Base-by-base conservation (phyloP, 2,888 invertebrate genomes). In the Ectropis crepuscularia region DNA sequence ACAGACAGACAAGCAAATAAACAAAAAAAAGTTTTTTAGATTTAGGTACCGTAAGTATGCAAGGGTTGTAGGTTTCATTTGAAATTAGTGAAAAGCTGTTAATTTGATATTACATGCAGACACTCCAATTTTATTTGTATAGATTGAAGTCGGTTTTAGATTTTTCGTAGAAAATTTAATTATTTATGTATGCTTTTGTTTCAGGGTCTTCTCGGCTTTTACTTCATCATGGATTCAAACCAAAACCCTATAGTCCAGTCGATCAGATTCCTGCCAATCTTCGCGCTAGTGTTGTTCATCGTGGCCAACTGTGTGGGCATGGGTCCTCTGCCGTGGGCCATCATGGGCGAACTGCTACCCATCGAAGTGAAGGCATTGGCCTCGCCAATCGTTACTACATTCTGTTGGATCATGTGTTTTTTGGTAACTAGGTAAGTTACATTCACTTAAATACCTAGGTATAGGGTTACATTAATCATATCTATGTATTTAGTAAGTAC, bases 321-420 rank as follows among this genome's bases (percentile, higher is more conserved):
- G 63, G 97, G 98, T 1, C 96, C 97, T 0, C 82, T 97, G 36
- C 96, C 97, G 0, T 97, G 97, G 97, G 95, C 96, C 0, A 95
- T 97, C 38, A 94, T 97, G 93, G 95, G 96, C 0, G 97, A 97
- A 83, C 94, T 97, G 84, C 95, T 98, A 83, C 95, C 98, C 37
- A 89, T 95, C 0, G 96, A 96, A 72, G 95, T 97, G 0, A 96
- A 96, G 85, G 95, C 96, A 0, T 89, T 94, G 11, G 96, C 96
- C 0, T 95, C 96, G 0, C 95, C 96, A 0, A 92, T 97, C 1
- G 96, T 96, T 0, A 96, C 97, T 0, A 95, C 96, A n/a, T 93
- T 95, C 60, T 97, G 96, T 75, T 97, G 97, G 97, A 74, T 91
- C 0, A 84, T 96, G 5, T 96, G 95, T 0, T 97, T 97, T 82